Conservation (phyloP, 2,797 vertebrate species). For the Falco cherrug region DNA sequence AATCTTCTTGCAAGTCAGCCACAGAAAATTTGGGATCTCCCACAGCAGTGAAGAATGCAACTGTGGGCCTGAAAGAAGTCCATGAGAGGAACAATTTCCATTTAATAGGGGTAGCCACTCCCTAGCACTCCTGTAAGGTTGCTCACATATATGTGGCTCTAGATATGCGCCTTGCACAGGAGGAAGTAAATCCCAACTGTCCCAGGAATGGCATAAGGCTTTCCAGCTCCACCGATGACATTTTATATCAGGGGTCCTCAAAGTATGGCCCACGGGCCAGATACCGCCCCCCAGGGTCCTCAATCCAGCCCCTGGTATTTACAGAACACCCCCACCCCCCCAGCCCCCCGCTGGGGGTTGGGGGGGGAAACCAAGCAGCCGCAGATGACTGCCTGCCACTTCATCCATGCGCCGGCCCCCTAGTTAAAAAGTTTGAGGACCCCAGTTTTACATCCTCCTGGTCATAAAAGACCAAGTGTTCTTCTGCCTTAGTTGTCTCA, state of each 20-base stretch:
- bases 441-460: background rate
- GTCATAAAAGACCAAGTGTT: background rate
- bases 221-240: background rate
- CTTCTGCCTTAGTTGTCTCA: background rate
- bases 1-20: background rate
- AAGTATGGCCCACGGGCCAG: too few relatives aligned
- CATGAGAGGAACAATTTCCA: background rate
- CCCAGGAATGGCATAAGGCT: background rate
- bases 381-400: too few relatives aligned
- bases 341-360: too few relatives aligned
- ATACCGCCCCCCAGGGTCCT: too few relatives aligned
- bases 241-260: background rate
- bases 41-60: background rate
- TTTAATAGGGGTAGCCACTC: background rate
- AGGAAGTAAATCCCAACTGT: background rate
- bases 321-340: too few relatives aligned
- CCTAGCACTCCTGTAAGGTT: background rate
- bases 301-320: too few relatives aligned
- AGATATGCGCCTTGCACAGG: background rate
- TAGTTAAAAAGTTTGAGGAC: too few relatives aligned
- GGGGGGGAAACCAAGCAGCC: too few relatives aligned
- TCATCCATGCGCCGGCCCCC: too few relatives aligned
- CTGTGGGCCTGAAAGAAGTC: background rate
- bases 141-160: background rate
- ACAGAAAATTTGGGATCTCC: background rate